phyloP scores from a whole-genome alignment of 2,797 vertebrate species.

The Knipowitschia caucasica region DNA sequence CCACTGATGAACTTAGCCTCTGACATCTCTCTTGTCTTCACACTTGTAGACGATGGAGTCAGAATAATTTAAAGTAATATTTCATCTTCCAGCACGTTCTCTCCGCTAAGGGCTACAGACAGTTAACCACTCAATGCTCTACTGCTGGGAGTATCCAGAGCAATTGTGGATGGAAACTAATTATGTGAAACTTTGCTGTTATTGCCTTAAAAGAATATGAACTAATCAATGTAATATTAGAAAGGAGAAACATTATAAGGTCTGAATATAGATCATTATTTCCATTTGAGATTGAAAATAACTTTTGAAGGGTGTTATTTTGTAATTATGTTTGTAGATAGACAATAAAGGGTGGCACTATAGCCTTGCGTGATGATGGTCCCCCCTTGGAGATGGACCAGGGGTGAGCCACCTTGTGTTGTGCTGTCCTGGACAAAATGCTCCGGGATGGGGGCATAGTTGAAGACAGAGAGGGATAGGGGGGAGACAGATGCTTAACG shows the following conservation, averaged over 20 bases:
- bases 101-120: slow-evolving; percentile 13
- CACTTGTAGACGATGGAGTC: slow-evolving; percentile 54
- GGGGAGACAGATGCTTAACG: slow-evolving; percentile 82
- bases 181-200: too few relatives aligned
- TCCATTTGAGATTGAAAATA: background rate
- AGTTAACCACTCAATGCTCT: slow-evolving; percentile 15
- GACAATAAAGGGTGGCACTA: slow-evolving; percentile 56
- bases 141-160: slow-evolving; percentile 11
- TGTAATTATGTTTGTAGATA: slow-evolving; percentile 20
- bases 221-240: background rate
- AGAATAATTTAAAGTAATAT: slow-evolving; percentile 59
- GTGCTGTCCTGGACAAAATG: slow-evolving; percentile 60
- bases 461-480: slow-evolving; percentile 24
- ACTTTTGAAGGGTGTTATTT: too few relatives aligned
- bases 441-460: slow-evolving; percentile 52
- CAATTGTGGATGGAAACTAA: slow-evolving; percentile 25
- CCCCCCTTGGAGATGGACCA: slow-evolving; percentile 61
- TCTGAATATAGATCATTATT: background rate
- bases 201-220: background rate
- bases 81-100: slow-evolving; percentile 37
- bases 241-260: background rate
- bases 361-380: slow-evolving; percentile 63
- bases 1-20: slow-evolving; percentile 76
- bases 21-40: slow-evolving; percentile 75
- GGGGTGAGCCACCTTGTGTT: slow-evolving; percentile 71